Percentiles rank a stretch among this genome's conserved stretches.
These are phyloP conservation scores for Actinia equina DNA, from an alignment of 64 coral and sea anemone species.

Conservation along the genomic window DNA sequence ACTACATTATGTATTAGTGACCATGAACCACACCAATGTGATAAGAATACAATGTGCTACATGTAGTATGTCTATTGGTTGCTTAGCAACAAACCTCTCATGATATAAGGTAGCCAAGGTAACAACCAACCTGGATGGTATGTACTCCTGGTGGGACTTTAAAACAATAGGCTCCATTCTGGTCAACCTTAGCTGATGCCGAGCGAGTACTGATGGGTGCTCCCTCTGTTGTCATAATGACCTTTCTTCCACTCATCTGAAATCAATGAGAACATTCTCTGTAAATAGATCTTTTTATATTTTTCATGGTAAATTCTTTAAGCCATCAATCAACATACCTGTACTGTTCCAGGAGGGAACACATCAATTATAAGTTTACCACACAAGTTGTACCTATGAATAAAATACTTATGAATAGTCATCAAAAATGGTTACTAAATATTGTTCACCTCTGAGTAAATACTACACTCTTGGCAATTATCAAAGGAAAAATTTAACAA, in stretches of 20 bases:
- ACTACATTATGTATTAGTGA: neutral
- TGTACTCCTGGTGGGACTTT: constrained; percentile 69
- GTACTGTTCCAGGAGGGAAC: constrained; percentile 72
- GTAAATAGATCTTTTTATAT: no score
- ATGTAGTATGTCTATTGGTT: no score
- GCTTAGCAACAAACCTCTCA: neutral
- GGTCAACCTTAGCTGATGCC: constrained; percentile 76
- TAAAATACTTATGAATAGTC: neutral
- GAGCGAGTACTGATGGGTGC: constrained; percentile 64
- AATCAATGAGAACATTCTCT: neutral
- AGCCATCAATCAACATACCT: constrained; percentile 37
- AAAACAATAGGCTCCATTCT: constrained; percentile 84
- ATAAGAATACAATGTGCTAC: no score
- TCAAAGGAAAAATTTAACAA: no score
- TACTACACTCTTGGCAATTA: no score
- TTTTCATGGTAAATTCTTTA: no score
- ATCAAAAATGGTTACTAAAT: no score
- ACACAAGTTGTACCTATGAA: constrained; percentile 81
- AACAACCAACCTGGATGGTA: constrained; percentile 59
- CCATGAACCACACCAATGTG: neutral
- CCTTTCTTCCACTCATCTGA: constrained; percentile 81
- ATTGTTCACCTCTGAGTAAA: no score
- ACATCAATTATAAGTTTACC: constrained; percentile 82
- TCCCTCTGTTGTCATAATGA: constrained; percentile 72
- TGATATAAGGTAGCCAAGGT: neutral